These are phyloP conservation scores for Otus sunia DNA, from an alignment of 2,113 vertebrate genomes.

Conservation along the genomic window DNA sequence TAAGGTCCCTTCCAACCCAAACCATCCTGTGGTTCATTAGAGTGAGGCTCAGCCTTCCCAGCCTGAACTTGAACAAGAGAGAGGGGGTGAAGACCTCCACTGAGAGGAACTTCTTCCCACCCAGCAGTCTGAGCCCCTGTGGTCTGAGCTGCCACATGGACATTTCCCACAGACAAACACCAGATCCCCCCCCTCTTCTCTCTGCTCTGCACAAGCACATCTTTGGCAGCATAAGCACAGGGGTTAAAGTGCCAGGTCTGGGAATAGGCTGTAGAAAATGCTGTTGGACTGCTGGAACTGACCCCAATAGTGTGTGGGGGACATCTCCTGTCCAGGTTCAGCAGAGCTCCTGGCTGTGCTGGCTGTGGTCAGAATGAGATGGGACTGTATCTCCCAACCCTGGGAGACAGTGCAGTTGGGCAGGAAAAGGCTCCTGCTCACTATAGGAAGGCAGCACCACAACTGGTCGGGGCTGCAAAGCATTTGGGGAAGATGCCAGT, in stretches of 20 bases:
- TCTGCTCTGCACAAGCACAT: not conserved
- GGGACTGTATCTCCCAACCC: not conserved
- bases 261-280: not conserved
- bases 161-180: not conserved
- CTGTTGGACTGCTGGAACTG: not conserved
- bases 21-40: not conserved
- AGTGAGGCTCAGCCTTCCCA: not conserved
- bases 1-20: too few relatives aligned
- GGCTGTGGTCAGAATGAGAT: not conserved
- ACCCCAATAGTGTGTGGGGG: not conserved
- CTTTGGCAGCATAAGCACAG: not conserved
- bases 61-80: not conserved
- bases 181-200: not conserved
- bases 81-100: not conserved
- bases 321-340: not conserved
- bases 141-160: not conserved
- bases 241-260: not conserved
- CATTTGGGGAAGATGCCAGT: conserved; percentile 88
- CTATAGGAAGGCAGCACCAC: not conserved
- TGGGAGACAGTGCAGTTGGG: not conserved
- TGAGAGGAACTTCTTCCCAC: not conserved
- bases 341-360: not conserved
- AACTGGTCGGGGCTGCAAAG: conserved; percentile 73
- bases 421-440: not conserved
- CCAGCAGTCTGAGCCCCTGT: not conserved